Base-by-base conservation (phyloP, 2,797 vertebrate species). In the Siniperca undulata region DNA sequence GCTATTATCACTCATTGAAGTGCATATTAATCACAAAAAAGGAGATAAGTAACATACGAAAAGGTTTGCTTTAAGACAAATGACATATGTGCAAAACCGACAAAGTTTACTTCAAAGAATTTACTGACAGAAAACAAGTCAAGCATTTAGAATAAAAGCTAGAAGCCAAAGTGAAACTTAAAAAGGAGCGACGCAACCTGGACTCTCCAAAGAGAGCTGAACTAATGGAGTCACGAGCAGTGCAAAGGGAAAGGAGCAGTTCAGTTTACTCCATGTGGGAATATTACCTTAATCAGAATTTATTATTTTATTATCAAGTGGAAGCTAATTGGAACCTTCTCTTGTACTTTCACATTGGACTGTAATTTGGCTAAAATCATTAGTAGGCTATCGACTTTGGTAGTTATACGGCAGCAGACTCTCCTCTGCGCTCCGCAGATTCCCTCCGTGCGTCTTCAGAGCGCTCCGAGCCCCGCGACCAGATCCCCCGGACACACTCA, bases 401-500 rank as follows among this genome's bases (percentile, higher is more conserved):
- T 7, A 34, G 34, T 42, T 52, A 36, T n/a, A 19, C n/a, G 10
- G n/a, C 42, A 12, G 46, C 53, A 13, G 42, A 24, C 50, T 36
- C 24, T 5, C 6, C 34, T 24, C 40, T 46, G 17, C 71, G 38
- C 48, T 27, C 58, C 58, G 24, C 50, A 4, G 17, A 11, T 17
- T 40, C 34, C 5, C 62, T 72, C 62, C 20, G 44, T 2, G 40
- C 40, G 48, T 2, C 27, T 38, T 8, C 62, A 0, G 17, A 1
- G 24, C 27, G 20, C 44, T 2, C 24, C 14, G 22, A 16, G 14
- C 14, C 53, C 61, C 11, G 27, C 40, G 46, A 46, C 38, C 5
- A 11, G 17, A 30, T 20, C 20, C 27, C 42, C 9, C 19, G 27
- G 1, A 9, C 60, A 52, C 53, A 95, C 97, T 97, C 96, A 98